Percentiles rank a stretch among this genome's conserved stretches.
These are phyloP conservation scores for Melipona beecheii DNA, from an alignment of 2,888 invertebrate genomes.

Conservation along the genomic window DNA sequence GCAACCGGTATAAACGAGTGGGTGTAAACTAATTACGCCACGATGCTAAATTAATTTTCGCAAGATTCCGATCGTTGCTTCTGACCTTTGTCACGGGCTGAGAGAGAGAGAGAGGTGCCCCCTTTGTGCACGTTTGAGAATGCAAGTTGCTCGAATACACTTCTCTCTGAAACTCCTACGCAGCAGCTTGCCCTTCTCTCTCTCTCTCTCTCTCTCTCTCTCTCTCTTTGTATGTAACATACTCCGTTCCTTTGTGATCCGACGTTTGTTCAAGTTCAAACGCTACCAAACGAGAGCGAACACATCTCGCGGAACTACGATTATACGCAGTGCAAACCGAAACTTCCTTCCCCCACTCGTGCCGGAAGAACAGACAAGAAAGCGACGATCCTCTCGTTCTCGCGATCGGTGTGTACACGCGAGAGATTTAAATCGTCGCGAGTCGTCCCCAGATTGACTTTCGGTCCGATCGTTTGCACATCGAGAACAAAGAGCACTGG, in stretches of 20 bases:
- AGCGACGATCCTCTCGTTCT: background rate
- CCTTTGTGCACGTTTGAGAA: constrained; percentile 39
- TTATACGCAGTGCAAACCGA: constrained; percentile 1
- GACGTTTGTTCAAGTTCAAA: constrained; percentile 51
- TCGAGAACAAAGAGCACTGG: constrained; percentile 2
- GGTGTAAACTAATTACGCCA: constrained; percentile 27
- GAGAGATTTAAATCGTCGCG: constrained; percentile 27
- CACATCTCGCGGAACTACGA: background rate
- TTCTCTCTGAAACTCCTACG: constrained; percentile 40
- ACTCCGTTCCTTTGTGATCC: constrained; percentile 44
- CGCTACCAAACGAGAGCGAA: constrained; percentile 17
- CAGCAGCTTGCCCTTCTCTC: background rate
- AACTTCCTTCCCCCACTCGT: too few species aligned
- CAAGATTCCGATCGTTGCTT: constrained; percentile 53
- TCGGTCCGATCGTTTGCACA: constrained; percentile 5
- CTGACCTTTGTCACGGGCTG: constrained; percentile 55
- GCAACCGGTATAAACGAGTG: background rate
- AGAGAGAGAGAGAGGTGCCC: background rate
- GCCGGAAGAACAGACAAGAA: too few species aligned
- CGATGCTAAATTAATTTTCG: constrained; percentile 53
- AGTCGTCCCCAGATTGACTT: constrained; percentile 5
- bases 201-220: too few species aligned
- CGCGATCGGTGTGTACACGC: background rate
- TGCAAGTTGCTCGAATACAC: constrained; percentile 49
- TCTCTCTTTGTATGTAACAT: too few species aligned